Conservation (phyloP, 2,888 invertebrate species). For the Dorcus hopei region DNA sequence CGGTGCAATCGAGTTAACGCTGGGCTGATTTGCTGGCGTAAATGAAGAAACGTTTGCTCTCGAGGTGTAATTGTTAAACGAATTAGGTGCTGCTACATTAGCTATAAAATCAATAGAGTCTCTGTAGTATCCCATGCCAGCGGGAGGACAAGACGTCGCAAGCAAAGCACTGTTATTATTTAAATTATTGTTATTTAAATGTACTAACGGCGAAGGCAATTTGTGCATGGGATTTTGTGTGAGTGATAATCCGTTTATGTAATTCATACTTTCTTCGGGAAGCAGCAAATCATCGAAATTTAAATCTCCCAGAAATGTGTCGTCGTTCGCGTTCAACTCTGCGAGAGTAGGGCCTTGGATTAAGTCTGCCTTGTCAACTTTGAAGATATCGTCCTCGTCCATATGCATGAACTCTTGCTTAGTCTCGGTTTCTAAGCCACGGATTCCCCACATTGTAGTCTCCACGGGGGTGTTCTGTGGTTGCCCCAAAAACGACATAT, state of each 20-base stretch:
- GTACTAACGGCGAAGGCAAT: conserved; percentile 5
- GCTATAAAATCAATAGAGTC: conserved; percentile 18
- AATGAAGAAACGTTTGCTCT: conserved; percentile 51
- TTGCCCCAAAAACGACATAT: conserved; percentile 40
- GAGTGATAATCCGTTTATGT: conserved; percentile 5
- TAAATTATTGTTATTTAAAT: conserved; percentile 10
- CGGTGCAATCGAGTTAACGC: conserved; percentile 53
- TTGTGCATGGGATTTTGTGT: background rate
- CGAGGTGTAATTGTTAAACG: conserved; percentile 42
- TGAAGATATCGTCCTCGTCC: conserved; percentile 87
- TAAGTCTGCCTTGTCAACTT: conserved; percentile 83
- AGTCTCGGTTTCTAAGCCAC: conserved; percentile 29
- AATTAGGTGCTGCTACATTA: conserved; percentile 13
- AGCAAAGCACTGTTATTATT: conserved; percentile 16
- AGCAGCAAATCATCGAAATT: conserved; percentile 81
- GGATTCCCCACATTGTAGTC: conserved; percentile 50
- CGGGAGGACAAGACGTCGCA: conserved; percentile 38
- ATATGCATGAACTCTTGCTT: conserved; percentile 57
- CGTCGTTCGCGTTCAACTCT: conserved; percentile 82
- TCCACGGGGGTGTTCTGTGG: conserved; percentile 45
- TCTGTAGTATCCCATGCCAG: conserved; percentile 33
- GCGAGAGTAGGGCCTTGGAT: conserved; percentile 80
- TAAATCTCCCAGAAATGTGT: conserved; percentile 76
- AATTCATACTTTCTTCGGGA: conserved; percentile 62
- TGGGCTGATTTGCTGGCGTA: conserved; percentile 66